Evolutionary conservation across 2,113 vertebrate genomes (phyloP).

Genomic region (Neogale vison): DNA sequence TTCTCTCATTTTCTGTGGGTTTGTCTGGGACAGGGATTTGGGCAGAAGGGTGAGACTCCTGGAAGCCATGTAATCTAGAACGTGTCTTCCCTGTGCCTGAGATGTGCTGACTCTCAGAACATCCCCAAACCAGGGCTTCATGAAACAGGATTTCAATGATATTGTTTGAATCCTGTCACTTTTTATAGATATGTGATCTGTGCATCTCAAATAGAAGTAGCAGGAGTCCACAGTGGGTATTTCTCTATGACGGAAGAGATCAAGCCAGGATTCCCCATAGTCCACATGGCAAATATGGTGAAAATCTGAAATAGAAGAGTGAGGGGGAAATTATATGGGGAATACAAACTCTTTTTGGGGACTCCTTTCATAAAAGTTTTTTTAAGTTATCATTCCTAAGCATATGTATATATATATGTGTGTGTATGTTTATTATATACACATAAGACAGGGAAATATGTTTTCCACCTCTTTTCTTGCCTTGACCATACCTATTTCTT

Average conservation of each 20-base stretch:
- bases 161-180: neutral
- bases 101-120: neutral
- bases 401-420: too few species aligned
- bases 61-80: neutral
- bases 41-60: neutral
- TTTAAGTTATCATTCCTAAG: neutral
- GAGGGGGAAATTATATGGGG: neutral
- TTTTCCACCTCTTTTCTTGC: neutral
- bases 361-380: neutral
- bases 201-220: neutral
- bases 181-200: neutral
- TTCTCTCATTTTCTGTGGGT: neutral
- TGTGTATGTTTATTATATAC: too few species aligned
- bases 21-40: neutral
- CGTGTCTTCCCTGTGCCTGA: neutral
- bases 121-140: neutral
- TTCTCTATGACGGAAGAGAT: neutral
- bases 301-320: neutral
- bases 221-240: rapidly evolving
- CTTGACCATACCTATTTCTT: rapidly evolving
- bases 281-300: neutral
- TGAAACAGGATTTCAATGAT: neutral
- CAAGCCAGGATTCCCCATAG: neutral
- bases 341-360: neutral
- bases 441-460: too few species aligned